Conservation (phyloP, 2,113 vertebrate genomes). For the Equus quagga region DNA sequence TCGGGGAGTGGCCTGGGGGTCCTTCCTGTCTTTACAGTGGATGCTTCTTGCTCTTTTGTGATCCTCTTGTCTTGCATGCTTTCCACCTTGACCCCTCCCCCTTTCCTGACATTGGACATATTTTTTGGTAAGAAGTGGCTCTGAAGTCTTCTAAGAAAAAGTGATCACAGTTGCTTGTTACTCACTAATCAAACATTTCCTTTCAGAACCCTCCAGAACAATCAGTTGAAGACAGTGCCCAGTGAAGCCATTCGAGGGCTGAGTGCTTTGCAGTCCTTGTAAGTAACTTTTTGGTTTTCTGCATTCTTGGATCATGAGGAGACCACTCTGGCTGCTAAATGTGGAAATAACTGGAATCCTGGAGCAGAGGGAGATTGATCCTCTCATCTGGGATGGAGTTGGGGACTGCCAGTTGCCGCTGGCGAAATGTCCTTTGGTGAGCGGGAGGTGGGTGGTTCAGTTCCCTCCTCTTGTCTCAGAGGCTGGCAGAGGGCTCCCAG, state of each 20-base stretch:
- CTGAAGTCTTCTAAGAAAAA: background rate
- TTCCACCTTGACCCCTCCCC: background rate
- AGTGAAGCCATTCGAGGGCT: slow-evolving; percentile 94
- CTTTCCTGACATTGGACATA: background rate
- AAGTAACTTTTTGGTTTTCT: slow-evolving; percentile 85
- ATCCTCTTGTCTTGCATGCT: background rate
- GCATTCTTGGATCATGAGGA: background rate
- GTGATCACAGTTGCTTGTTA: background rate
- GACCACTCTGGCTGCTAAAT: background rate
- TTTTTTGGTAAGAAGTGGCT: background rate
- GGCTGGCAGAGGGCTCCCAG: background rate
- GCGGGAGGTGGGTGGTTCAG: background rate
- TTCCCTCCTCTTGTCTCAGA: background rate
- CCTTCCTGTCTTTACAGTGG: background rate
- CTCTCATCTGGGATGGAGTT: background rate
- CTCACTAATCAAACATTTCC: slow-evolving; percentile 67
- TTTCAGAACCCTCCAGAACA: slow-evolving; percentile 97
- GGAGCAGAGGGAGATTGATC: background rate
- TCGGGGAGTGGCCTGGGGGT: background rate
- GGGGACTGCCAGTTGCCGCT: background rate
- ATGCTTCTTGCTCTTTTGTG: background rate
- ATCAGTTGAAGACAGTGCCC: slow-evolving; percentile 97
- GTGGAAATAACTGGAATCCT: background rate
- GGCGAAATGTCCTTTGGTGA: background rate
- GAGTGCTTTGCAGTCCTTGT: slow-evolving; percentile 95